Conservation (phyloP, 1,140 invertebrate species). For the Oncopeltus fasciatus region DNA sequence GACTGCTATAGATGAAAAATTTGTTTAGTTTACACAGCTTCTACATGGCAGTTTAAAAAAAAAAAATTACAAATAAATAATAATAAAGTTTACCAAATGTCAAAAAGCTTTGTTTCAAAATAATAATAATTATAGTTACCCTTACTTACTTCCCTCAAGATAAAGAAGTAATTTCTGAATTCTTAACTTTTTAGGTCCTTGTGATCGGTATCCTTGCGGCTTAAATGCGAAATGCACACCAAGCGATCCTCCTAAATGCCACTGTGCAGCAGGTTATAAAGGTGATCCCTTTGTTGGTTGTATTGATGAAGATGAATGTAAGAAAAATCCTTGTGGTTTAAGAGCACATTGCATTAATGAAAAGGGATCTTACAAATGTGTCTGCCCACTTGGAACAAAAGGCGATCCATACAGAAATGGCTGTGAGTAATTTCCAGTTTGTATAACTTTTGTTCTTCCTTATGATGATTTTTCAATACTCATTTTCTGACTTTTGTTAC, state of each 20-base stretch:
- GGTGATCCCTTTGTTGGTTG: slow-evolving; percentile 65
- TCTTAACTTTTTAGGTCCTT: slow-evolving; percentile 38
- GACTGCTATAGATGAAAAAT: too few relatives aligned
- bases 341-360: slow-evolving; percentile 75
- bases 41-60: too few relatives aligned
- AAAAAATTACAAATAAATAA: too few relatives aligned
- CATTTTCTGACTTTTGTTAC: too few relatives aligned
- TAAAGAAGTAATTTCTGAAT: background rate
- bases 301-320: slow-evolving; percentile 69
- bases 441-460: too few relatives aligned
- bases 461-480: too few relatives aligned
- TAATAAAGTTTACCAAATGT: too few relatives aligned
- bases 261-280: slow-evolving; percentile 69
- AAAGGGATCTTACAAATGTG: slow-evolving; percentile 68
- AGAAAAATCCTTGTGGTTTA: slow-evolving; percentile 49
- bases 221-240: slow-evolving; percentile 85
- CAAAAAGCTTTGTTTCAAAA: too few relatives aligned
- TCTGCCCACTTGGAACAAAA: slow-evolving; percentile 61
- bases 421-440: slow-evolving; percentile 38
- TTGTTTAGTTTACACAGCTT: too few relatives aligned
- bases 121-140: too few relatives aligned
- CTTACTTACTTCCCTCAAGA: too few relatives aligned
- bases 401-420: slow-evolving; percentile 72
- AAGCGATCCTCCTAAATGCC: slow-evolving; percentile 72
- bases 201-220: slow-evolving; percentile 74